Percentiles rank a stretch among this genome's conserved stretches.
These are phyloP conservation scores for Dascyllus trimaculatus DNA, from an alignment of 2,113 vertebrate genomes.

Conservation along the genomic window DNA sequence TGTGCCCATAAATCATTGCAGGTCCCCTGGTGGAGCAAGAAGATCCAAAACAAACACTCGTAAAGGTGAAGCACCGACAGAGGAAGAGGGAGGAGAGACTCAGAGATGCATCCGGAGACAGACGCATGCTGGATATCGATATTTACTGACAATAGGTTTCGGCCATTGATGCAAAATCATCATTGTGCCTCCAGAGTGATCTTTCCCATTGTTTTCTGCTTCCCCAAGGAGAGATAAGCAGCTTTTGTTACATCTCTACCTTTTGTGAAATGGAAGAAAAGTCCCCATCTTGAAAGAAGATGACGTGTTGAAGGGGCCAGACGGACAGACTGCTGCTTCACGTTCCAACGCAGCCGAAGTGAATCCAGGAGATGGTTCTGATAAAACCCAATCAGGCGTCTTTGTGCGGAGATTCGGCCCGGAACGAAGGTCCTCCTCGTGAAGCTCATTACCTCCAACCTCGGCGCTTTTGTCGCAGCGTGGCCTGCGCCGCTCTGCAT, in stretches of 20 bases:
- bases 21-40: conserved; percentile 55
- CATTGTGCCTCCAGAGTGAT: neutral
- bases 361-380: conserved; percentile 36
- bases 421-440: conserved; percentile 17
- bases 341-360: conserved; percentile 28
- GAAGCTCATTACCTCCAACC: conserved; percentile 53
- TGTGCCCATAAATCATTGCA: conserved; percentile 81
- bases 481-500: neutral
- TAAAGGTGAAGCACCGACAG: conserved; percentile 36
- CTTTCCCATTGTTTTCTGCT: neutral
- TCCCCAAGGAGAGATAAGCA: conserved; percentile 28
- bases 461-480: conserved; percentile 13
- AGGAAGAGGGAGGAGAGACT: neutral
- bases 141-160: conserved; percentile 10
- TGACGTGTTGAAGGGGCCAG: conserved; percentile 36
- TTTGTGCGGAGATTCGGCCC: conserved; percentile 25
- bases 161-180: neutral
- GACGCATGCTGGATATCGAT: conserved; percentile 16
- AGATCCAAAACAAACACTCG: conserved; percentile 68
- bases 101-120: neutral
- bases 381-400: conserved; percentile 25
- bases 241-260: conserved; percentile 42
- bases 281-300: conserved; percentile 40
- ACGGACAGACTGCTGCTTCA: conserved; percentile 35
- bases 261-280: conserved; percentile 49